Evolutionary conservation across 2,113 vertebrate species (phyloP).

Genomic region (Chrysochloris asiatica): DNA sequence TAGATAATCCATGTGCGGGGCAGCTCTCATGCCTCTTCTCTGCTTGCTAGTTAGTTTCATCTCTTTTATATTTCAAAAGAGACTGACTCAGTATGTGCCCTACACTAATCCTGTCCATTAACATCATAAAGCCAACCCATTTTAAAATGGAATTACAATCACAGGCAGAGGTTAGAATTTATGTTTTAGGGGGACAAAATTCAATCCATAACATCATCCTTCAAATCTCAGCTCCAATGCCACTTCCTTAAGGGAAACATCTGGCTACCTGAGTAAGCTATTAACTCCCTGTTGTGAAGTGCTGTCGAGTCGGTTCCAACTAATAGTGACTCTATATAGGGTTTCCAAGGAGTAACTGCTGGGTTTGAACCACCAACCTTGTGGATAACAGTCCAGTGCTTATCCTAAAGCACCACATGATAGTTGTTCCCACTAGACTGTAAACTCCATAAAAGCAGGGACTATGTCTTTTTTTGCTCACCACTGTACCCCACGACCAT

Average conservation of each 20-base stretch:
- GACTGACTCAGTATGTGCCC: background rate
- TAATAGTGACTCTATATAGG: too few relatives aligned
- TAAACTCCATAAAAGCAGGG: background rate
- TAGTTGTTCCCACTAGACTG: background rate
- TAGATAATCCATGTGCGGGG: too few relatives aligned
- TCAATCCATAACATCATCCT: background rate
- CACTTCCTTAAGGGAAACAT: constrained; percentile 39
- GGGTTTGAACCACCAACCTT: too few relatives aligned
- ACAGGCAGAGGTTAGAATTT: background rate
- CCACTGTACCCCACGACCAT: background rate
- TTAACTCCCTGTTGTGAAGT: constrained; percentile 16
- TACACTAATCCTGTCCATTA: background rate
- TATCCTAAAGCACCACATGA: background rate
- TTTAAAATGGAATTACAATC: background rate
- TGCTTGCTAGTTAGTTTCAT: background rate
- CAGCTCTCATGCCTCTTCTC: background rate
- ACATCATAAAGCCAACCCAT: background rate
- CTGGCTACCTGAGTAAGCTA: background rate
- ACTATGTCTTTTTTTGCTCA: background rate
- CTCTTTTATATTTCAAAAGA: background rate
- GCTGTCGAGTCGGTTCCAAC: too few relatives aligned
- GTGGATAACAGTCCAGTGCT: too few relatives aligned
- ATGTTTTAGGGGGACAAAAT: background rate
- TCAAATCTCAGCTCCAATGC: background rate
- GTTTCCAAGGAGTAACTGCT: too few relatives aligned